A percentile compares a stretch with the other conserved stretches of the same genome.
Evolutionary conservation across 2,113 vertebrate genomes (phyloP).

Genomic region (Tragelaphus buxtoni): DNA sequence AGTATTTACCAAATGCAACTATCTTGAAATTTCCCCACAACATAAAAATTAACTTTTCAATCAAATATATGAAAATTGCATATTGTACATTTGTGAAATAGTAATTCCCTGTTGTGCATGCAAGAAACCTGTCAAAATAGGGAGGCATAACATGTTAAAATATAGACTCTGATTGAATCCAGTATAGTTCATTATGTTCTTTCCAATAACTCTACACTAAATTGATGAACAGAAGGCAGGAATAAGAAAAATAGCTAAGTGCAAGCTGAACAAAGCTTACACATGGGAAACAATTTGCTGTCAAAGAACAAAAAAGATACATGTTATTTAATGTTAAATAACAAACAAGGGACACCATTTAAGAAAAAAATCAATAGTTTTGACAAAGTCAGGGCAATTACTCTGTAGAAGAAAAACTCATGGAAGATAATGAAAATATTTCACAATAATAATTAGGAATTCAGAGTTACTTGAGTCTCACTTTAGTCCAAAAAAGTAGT

Average conservation of each 20-base stretch:
- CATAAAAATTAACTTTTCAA: slow-evolving; percentile 17
- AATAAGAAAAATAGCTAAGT: slow-evolving; percentile 30
- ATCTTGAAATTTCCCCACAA: neutral
- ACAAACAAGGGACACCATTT: neutral
- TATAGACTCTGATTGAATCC: neutral
- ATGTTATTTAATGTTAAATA: neutral
- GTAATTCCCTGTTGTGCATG: neutral
- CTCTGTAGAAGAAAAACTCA: neutral
- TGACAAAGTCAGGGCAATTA: neutral
- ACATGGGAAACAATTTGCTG: neutral
- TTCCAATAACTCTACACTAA: neutral
- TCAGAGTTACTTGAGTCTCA: neutral
- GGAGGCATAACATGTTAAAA: neutral
- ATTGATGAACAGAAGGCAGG: neutral
- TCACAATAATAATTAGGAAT: slow-evolving; percentile 10
- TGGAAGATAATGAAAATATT: neutral
- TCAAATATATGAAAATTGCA: slow-evolving; percentile 9
- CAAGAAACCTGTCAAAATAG: slow-evolving; percentile 26
- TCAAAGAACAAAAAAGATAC: neutral
- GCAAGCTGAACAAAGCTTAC: neutral
- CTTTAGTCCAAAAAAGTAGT: neutral
- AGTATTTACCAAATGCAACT: slow-evolving; percentile 4
- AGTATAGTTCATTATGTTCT: neutral
- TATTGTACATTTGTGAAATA: neutral
- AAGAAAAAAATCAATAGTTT: neutral